A percentile compares a stretch with the other conserved stretches of the same genome.
Evolutionary conservation across 2,797 vertebrate genomes (phyloP).

Genomic region (Furcifer pardalis): DNA sequence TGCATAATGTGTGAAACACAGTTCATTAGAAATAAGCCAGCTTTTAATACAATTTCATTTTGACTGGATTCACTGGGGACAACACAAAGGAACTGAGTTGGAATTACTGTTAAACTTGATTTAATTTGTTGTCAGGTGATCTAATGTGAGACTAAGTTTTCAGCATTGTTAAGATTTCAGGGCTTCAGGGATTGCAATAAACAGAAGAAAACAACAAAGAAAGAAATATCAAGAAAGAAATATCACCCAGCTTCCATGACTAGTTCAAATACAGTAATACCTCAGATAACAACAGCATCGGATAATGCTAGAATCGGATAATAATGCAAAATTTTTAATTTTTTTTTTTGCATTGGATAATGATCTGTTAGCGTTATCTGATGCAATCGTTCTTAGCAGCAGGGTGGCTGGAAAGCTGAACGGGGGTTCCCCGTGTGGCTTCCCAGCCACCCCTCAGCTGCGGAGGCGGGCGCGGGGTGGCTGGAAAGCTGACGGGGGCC

Average conservation of each 20-base stretch:
- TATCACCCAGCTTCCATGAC: not conserved
- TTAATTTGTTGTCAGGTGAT: slow-evolving; percentile 24
- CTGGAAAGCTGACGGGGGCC: no score
- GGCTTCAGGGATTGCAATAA: not conserved
- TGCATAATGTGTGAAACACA: not conserved
- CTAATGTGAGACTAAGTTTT: not conserved
- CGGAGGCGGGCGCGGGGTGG: no score
- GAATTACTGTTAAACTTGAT: slow-evolving; percentile 5
- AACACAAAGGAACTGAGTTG: not conserved
- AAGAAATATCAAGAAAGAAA: slow-evolving; percentile 6
- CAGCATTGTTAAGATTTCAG: not conserved
- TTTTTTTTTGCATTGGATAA: no score
- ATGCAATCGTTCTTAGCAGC: no score
- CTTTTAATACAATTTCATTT: not conserved
- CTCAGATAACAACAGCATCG: no score
- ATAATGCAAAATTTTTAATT: no score
- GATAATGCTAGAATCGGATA: no score
- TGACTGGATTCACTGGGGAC: not conserved
- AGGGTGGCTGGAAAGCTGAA: no score
- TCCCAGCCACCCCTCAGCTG: no score
- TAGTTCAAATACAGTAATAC: not conserved
- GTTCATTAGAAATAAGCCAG: slow-evolving; percentile 3
- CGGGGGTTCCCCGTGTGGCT: no score
- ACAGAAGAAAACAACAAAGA: slow-evolving; percentile 2
- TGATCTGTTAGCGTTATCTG: no score